Conservation (phyloP, 1,140 invertebrate species). For the Drosophila biarmipes region DNA sequence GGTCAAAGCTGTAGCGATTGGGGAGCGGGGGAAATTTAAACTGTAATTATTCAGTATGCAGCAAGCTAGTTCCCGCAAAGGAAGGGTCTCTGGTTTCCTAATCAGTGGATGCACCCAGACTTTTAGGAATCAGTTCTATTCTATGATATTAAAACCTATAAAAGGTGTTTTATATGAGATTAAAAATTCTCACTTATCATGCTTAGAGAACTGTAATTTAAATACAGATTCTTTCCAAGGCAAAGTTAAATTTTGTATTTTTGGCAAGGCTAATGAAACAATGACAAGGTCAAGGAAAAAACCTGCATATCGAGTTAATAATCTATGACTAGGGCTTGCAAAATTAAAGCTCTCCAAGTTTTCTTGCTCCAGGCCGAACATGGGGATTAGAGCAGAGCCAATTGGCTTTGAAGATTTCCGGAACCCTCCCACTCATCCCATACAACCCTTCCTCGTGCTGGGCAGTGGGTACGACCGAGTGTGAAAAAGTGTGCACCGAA, state of each 20-base stretch:
- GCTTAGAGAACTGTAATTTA: too few relatives aligned
- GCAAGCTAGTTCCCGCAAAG: background rate
- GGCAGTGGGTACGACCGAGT: conserved; percentile 42
- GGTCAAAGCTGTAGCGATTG: conserved; percentile 14
- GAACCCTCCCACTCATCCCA: background rate
- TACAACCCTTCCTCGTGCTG: conserved; percentile 12
- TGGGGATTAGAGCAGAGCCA: background rate
- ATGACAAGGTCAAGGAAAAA: background rate
- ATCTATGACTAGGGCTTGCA: background rate
- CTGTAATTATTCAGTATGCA: conserved; percentile 23
- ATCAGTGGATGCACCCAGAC: background rate
- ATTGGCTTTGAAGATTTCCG: conserved; percentile 4
- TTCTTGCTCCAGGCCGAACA: background rate
- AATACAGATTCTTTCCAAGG: too few relatives aligned
- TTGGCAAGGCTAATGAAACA: background rate
- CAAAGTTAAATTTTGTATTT: background rate
- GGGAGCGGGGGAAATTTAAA: conserved; percentile 9
- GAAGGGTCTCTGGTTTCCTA: background rate
- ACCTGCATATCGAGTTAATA: background rate
- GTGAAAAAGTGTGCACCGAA: conserved; percentile 73
- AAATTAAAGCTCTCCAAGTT: background rate
- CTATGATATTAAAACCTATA: too few relatives aligned
- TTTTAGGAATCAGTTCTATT: background rate
- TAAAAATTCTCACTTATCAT: too few relatives aligned
- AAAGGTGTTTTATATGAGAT: too few relatives aligned